Base-by-base conservation (phyloP, 92 coral and sea anemone genomes). In the Metridium senile region DNA sequence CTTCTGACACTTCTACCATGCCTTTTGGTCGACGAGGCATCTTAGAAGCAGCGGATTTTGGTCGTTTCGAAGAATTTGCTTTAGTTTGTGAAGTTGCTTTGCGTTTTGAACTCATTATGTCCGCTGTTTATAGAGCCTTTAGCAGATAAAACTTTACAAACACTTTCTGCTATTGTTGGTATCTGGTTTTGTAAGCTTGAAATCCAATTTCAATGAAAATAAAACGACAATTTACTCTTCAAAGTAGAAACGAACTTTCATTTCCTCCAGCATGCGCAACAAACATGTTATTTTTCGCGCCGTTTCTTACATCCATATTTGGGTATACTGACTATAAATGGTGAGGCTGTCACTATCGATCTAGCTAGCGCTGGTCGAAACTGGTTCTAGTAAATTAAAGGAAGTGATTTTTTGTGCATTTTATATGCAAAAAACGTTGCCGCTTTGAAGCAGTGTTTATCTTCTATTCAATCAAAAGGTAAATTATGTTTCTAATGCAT, bases 1-100 rank as follows among this genome's bases (percentile, higher is more conserved):
- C 98, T 45, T 63, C 82, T 43, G 91, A 83, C 9, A 94, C 74
- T 72, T 94, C 95, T 4, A 93, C 82, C 97, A 94, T 94, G 63
- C 98, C 98, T 72, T 85, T 85, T 1, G 98, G 98, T 64, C 88
- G 88, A 11, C 95, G 97, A 23, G 95, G 88, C 59, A 79, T 86
- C 77, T 91, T 94, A 2, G 81, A 65, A 4, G 80, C 78, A 4
- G 81, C 77, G 31, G 77, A 66, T 57, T 78, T 64, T 28, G 89
- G 90, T 68, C 83, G 85, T 67, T 84, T 88, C 0, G 93, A 77
- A 43, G 86, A 58, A 61, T 74, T 73, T 32, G 71, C 84, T 58
- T 86, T 79, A 35, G 72, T 26, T 47, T 85, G 85, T 66, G 81
- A 84, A 26, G 81, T 78, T 19, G 78, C 82, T 62, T 87, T 82